Base-by-base conservation (phyloP, 2,113 vertebrate genomes). In the Chaetodon auriga region DNA sequence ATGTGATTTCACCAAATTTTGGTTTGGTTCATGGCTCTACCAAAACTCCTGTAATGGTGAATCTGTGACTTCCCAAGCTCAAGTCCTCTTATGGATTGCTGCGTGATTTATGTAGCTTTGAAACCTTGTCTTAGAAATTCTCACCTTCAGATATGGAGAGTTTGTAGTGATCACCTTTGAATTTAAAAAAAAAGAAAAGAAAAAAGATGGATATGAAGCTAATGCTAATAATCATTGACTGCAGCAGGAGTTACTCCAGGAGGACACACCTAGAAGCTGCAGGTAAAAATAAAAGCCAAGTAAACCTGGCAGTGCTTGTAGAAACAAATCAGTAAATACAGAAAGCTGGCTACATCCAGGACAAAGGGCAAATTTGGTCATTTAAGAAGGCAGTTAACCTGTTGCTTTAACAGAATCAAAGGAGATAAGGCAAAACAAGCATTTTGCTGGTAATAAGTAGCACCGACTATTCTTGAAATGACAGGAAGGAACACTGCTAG, bases 391-490 rank as follows among this genome's bases (percentile, higher is more conserved):
- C 89, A 92, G 87, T 88, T 81, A 89, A 81, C 75, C 73, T 86
- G 84, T 88, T 90, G 83, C 88, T 88, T 85, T 55, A 76, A 90
- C 86, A 87, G 79, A 92, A 91, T 78, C 71, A 78, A 80, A 81
- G 46, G 46, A 83, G 71, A 77, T 58, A 89, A 87, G 90, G 83
- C 87, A 91, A 81, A 87, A 92, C 21, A 91, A 84, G 83, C 84
- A 89, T 77, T 89, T 76, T 85, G 90, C 89, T 90, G 91, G 87
- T 92, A 82, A 89, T 72, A 90, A 86, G 74, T 93, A 94, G 92
- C 93, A 92, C 93, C 92, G 87, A 91, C 87, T 77, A 65, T 73
- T 89, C 71, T 53, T 80, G 60, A 79, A 82, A 84, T 88, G 62
- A 83, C 64, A 75, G 21, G 45, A 66, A 73, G 60, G 45, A 83